Evolutionary conservation across 2,888 invertebrate genomes (phyloP).

Genomic region (Drosophila paranaensis): DNA sequence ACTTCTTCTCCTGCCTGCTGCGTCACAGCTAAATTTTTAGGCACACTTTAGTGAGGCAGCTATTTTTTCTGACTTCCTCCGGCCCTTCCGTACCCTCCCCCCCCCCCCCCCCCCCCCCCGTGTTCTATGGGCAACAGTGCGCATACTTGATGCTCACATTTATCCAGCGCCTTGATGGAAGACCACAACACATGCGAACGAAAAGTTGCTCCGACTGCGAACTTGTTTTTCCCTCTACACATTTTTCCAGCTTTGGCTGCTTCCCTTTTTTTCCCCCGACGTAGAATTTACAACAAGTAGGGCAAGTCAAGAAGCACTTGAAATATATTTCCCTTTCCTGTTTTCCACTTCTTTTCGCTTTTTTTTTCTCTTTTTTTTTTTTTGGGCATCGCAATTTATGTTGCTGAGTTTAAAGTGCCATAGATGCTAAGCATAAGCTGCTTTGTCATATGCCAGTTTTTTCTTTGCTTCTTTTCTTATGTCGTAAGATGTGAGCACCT

Average conservation of each 20-base stretch:
- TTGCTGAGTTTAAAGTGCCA: conserved; percentile 61
- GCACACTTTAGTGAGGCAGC: conserved; percentile 52
- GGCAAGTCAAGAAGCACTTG: conserved; percentile 75
- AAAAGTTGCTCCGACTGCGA: conserved; percentile 52
- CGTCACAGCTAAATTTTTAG: conserved; percentile 38
- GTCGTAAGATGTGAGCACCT: conserved; percentile 15
- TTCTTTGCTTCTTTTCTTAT: not conserved
- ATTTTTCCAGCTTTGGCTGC: conserved; percentile 1
- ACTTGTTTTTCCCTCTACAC: conserved; percentile 30
- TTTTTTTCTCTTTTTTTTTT: not conserved
- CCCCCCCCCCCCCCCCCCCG: too few species aligned
- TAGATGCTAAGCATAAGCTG: conserved; percentile 51
- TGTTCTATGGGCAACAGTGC: conserved; percentile 61
- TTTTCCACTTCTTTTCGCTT: conserved; percentile 17
- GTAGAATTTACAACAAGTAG: conserved; percentile 71
- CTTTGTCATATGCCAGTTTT: conserved; percentile 35
- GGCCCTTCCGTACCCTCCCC: too few species aligned
- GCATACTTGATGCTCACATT: conserved; percentile 70
- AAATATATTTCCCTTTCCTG: conserved; percentile 59
- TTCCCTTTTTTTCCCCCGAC: conserved; percentile 20
- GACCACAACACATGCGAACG: conserved; percentile 80
- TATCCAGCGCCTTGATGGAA: conserved; percentile 65
- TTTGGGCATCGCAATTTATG: conserved; percentile 44
- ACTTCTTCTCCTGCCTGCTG: conserved; percentile 52
- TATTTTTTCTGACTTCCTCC: conserved; percentile 18